phyloP scores from a whole-genome alignment of 2,113 vertebrate genomes.

The Lepisosteus osseus region DNA sequence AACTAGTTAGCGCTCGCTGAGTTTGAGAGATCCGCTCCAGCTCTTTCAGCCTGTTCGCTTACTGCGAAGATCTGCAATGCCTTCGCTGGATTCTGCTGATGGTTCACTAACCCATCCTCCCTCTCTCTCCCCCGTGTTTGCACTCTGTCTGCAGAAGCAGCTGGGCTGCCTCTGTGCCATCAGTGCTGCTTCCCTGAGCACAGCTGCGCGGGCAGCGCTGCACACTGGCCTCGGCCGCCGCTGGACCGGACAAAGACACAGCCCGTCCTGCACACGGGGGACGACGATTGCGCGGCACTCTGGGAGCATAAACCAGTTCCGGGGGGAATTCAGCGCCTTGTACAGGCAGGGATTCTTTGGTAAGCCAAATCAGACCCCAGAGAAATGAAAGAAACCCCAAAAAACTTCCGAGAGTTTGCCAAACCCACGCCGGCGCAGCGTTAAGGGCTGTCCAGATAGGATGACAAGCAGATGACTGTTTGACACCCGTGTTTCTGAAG shows the following conservation, averaged over 20 bases:
- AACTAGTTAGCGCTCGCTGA: no score
- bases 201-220: slow-evolving; percentile 34
- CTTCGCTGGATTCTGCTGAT: not conserved
- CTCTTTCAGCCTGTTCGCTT: slow-evolving; percentile 18
- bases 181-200: slow-evolving; percentile 30
- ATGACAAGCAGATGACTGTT: no score
- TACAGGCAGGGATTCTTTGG: no score
- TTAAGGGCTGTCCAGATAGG: no score
- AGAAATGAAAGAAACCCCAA: no score
- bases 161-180: slow-evolving; percentile 29
- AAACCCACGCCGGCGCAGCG: no score
- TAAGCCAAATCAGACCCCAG: no score
- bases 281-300: slow-evolving; percentile 7
- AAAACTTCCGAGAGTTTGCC: no score
- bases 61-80: slow-evolving; percentile 9
- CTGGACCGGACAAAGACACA: not conserved
- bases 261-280: no score
- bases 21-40: not conserved
- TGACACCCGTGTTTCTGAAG: no score
- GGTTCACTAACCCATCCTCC: slow-evolving; percentile 24
- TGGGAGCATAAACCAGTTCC: slow-evolving; percentile 23
- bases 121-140: slow-evolving; percentile 15
- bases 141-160: slow-evolving; percentile 38
- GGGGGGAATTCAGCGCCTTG: slow-evolving; percentile 3
- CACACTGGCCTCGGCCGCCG: slow-evolving; percentile 43